phyloP scores from a whole-genome alignment of 2,113 vertebrate species.

The Pangasianodon hypophthalmus region DNA sequence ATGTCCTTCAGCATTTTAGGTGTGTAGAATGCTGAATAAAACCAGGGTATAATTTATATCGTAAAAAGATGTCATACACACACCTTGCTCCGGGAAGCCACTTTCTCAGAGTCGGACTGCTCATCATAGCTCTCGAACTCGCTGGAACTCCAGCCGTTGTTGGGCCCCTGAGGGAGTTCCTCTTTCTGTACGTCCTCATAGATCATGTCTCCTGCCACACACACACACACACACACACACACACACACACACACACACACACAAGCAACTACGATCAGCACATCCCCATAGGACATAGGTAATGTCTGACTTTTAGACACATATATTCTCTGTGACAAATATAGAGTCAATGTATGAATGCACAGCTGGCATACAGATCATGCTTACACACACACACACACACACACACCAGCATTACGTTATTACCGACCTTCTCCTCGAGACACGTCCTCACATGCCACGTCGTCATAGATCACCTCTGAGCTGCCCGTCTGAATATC shows the following conservation, averaged over 20 bases:
- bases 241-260: constrained; percentile 24
- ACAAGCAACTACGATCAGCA: background rate
- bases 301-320: constrained; percentile 17
- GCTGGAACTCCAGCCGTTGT: constrained; percentile 93
- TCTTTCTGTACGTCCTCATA: constrained; percentile 81
- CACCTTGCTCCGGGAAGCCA: constrained; percentile 73
- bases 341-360: background rate
- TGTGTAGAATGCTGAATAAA: background rate
- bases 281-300: background rate
- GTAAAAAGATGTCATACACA: constrained; percentile 25
- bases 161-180: constrained; percentile 54
- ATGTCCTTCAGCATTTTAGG: background rate
- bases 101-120: constrained; percentile 81
- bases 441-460: constrained; percentile 78
- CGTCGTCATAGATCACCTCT: constrained; percentile 93
- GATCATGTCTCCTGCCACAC: constrained; percentile 70
- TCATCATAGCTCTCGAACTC: constrained; percentile 97
- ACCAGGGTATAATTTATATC: background rate
- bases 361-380: constrained; percentile 6
- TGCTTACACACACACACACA: background rate
- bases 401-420: background rate
- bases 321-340: background rate
- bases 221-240: constrained; percentile 35
- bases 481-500: constrained; percentile 61
- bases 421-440: constrained; percentile 74